Percentiles rank a stretch among this genome's conserved stretches.
Conservation (phyloP, 2,888 invertebrate genomes). For the Volucella zonaria region DNA sequence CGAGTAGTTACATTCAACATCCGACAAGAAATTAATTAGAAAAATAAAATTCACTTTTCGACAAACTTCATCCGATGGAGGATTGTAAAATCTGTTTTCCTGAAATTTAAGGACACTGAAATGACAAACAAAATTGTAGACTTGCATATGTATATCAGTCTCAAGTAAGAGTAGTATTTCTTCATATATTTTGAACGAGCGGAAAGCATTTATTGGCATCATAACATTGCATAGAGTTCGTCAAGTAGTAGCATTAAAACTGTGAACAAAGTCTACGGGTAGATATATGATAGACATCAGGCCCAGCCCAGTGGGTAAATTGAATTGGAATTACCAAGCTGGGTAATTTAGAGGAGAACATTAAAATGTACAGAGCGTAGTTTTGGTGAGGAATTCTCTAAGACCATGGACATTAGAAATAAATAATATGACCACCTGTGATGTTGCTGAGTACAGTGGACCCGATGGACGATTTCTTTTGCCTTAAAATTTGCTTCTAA, state of each 20-base stretch:
- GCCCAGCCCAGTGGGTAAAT: too few relatives aligned
- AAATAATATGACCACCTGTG: too few relatives aligned
- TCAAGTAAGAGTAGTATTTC: background rate
- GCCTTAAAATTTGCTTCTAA: too few relatives aligned
- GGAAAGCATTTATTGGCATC: conserved; percentile 24
- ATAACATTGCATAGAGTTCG: conserved; percentile 5
- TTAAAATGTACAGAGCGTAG: too few relatives aligned
- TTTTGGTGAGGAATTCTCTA: too few relatives aligned
- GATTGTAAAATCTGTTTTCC: background rate
- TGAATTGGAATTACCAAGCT: too few relatives aligned
- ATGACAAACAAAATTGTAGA: background rate
- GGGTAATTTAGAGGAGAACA: too few relatives aligned
- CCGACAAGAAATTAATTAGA: conserved; percentile 24
- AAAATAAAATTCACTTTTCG: conserved; percentile 21
- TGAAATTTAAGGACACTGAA: conserved; percentile 11
- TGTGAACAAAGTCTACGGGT: too few relatives aligned
- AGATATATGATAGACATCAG: too few relatives aligned
- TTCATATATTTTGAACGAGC: background rate
- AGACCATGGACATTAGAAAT: too few relatives aligned
- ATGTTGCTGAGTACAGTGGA: too few relatives aligned
- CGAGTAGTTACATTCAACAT: background rate
- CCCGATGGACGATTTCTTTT: too few relatives aligned
- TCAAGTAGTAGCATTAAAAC: background rate
- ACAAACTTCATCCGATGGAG: background rate
- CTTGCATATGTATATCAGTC: background rate